Conservation (phyloP, 2,797 vertebrate genomes). For the Eospalax fontanierii region DNA sequence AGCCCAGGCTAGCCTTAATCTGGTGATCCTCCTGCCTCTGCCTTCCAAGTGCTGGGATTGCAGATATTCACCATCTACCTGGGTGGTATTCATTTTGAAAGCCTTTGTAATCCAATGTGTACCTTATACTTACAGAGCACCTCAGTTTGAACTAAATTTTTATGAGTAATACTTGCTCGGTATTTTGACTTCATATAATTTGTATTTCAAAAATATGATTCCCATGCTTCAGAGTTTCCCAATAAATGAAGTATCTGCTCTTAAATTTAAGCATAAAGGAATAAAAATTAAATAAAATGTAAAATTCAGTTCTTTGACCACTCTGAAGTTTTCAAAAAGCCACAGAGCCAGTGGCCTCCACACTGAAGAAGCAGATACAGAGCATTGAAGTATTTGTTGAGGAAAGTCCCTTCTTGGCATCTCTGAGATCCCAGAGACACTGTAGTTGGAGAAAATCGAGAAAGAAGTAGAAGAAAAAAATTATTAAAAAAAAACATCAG, state of each 20-base stretch:
- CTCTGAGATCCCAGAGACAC: background rate
- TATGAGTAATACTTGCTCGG: background rate
- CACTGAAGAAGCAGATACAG: background rate
- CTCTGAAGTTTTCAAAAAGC: background rate
- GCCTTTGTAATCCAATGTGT: background rate
- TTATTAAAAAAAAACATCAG: background rate
- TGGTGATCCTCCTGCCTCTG: background rate
- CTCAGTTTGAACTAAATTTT: background rate
- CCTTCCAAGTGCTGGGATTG: background rate
- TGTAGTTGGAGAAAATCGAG: background rate
- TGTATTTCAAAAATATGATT: conserved; percentile 26
- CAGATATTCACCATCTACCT: background rate
- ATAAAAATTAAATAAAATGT: background rate
- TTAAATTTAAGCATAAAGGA: conserved; percentile 42
- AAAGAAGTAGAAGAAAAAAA: background rate
- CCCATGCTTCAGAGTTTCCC: background rate
- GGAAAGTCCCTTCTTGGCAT: background rate
- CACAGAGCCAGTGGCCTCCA: background rate
- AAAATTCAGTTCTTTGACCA: background rate
- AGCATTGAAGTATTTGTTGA: background rate
- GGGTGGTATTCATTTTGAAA: background rate
- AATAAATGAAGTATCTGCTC: background rate
- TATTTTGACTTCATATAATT: conserved; percentile 25
- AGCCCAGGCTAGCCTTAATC: background rate
- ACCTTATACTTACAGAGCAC: background rate